Evolutionary conservation across 37 sponge, comb jelly and placozoan species (phyloP).

Genomic region (Lycopodina hypogea): DNA sequence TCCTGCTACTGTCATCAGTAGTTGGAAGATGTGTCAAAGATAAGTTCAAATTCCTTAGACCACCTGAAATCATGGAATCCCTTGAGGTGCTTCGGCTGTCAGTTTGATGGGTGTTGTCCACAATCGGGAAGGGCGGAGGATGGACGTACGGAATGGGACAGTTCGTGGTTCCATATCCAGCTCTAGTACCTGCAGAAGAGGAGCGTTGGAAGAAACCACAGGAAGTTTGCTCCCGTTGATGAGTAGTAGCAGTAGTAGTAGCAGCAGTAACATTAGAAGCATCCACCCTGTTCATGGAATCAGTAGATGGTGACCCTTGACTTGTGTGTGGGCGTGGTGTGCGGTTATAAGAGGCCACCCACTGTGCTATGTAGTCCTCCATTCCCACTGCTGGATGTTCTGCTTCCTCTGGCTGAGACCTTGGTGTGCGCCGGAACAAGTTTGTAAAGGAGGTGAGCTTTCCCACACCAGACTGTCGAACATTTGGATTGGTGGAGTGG

Average conservation of each 20-base stretch:
- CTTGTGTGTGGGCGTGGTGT: slow-evolving; percentile 27
- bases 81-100: neutral
- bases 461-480: neutral
- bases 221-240: neutral
- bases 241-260: neutral
- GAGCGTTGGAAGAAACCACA: neutral
- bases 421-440: slow-evolving; percentile 17
- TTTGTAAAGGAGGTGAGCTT: slow-evolving; percentile 24
- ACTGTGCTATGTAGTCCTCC: slow-evolving; percentile 27
- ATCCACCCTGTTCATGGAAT: neutral
- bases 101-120: neutral
- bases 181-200: neutral
- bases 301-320: too few relatives aligned
- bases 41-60: neutral
- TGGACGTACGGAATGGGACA: slow-evolving; percentile 31
- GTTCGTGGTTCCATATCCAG: neutral
- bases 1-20: neutral
- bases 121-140: slow-evolving; percentile 32
- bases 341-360: slow-evolving; percentile 42
- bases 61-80: neutral
- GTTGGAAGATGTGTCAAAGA: neutral
- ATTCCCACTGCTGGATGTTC: neutral
- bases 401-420: neutral
- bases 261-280: neutral
- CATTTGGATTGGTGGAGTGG: neutral